These are phyloP conservation scores for Octonoba sinensis DNA, from an alignment of 2,888 invertebrate species.

Conservation along the genomic window DNA sequence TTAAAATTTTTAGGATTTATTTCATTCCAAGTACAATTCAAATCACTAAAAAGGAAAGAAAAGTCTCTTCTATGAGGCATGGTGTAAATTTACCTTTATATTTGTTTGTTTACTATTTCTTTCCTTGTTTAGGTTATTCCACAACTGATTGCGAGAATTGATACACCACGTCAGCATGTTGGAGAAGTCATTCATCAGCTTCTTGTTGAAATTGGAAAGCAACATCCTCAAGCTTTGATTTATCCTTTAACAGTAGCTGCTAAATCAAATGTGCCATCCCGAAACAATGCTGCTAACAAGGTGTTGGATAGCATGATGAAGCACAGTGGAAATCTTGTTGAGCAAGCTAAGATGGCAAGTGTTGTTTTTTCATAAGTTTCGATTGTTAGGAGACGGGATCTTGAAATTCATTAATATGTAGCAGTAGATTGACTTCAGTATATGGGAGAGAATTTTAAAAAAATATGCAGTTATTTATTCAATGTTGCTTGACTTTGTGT, in stretches of 20 bases:
- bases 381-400: neutral
- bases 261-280: slow-evolving; percentile 87
- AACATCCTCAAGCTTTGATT: slow-evolving; percentile 96
- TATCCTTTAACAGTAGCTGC: slow-evolving; percentile 98
- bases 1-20: no score
- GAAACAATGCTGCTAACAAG: slow-evolving; percentile 92
- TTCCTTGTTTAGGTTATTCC: slow-evolving; percentile 83
- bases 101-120: neutral
- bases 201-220: slow-evolving; percentile 95
- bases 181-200: slow-evolving; percentile 92
- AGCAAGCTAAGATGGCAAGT: slow-evolving; percentile 91
- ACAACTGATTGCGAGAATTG: slow-evolving; percentile 97
- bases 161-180: slow-evolving; percentile 89
- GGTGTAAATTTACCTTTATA: neutral
- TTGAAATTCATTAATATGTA: no score
- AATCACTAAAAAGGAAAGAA: no score
- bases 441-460: no score
- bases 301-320: slow-evolving; percentile 96
- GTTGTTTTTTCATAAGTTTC: neutral
- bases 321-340: slow-evolving; percentile 90
- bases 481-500: no score
- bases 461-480: no score
- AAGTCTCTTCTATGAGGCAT: no score
- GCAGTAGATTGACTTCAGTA: no score
- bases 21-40: no score